A percentile compares a stretch with the other conserved stretches of the same genome.
Conservation (phyloP, 37 sponge, comb jelly and placozoan species). For the Halisarca cf. caerulea region DNA sequence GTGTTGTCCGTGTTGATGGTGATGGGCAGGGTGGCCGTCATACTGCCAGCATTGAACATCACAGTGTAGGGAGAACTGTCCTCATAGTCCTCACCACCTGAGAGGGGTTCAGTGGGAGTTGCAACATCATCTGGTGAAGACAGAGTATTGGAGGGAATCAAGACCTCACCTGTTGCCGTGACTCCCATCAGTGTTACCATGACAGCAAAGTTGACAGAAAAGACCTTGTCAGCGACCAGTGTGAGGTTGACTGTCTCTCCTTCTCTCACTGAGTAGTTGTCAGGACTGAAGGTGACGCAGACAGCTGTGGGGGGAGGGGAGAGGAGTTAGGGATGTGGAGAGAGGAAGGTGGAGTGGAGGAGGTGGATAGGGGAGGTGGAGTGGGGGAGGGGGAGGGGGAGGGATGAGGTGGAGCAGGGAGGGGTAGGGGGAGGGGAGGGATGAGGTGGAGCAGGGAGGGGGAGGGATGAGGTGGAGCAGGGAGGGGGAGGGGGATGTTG, state of each 20-base stretch:
- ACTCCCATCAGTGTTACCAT: background rate
- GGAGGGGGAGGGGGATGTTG: background rate
- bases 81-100: background rate
- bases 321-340: background rate
- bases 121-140: no score
- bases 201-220: background rate
- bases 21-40: background rate
- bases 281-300: background rate
- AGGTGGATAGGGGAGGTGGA: background rate
- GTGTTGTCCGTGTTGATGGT: background rate
- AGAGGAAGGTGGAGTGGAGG: background rate
- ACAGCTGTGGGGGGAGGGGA: background rate
- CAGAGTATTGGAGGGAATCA: background rate
- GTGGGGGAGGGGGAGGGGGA: background rate
- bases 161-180: background rate
- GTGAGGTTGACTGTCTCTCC: background rate
- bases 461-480: background rate
- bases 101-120: no score
- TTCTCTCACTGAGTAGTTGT: background rate
- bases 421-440: background rate
- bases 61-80: background rate
- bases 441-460: background rate
- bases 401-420: background rate
- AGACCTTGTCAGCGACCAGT: background rate
- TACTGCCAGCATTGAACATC: background rate